These are phyloP conservation scores for Pterocles burchelli DNA, from an alignment of 2,113 vertebrate genomes.

Conservation along the genomic window DNA sequence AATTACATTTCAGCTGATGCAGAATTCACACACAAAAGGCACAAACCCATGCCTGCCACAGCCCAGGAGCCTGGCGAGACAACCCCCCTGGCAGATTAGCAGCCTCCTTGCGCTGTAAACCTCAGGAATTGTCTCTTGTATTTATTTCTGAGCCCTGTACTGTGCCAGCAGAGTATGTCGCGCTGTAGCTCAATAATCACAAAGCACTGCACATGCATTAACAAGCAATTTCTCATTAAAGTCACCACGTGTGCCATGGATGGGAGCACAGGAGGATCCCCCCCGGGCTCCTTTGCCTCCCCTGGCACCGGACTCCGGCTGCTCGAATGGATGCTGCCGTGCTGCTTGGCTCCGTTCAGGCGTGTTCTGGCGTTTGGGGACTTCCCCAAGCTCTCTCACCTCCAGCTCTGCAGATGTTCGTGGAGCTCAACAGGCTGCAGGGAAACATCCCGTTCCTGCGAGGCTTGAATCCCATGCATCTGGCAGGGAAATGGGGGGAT, in stretches of 20 bases:
- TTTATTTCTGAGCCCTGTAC: neutral
- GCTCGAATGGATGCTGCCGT: neutral
- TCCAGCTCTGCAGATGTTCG: neutral
- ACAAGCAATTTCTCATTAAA: neutral
- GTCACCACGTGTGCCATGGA: neutral
- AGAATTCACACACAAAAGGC: neutral
- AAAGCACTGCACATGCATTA: neutral
- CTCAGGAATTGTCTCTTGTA: neutral
- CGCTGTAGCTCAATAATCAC: neutral
- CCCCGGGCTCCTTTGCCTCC: neutral
- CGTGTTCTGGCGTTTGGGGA: fast-evolving
- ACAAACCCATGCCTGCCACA: neutral
- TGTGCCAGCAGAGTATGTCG: neutral
- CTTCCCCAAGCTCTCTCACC: neutral
- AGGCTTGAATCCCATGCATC: neutral
- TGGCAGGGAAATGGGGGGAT: fast-evolving
- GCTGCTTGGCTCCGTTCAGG: neutral
- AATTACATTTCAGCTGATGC: neutral
- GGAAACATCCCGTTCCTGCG: neutral
- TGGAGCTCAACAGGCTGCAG: neutral
- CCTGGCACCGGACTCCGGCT: fast-evolving
- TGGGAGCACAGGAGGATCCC: neutral
- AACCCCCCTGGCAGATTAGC: neutral
- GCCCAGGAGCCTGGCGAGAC: neutral
- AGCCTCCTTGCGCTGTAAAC: neutral